Percentiles rank a stretch among this genome's conserved stretches.
phyloP scores from a whole-genome alignment of 2,888 invertebrate genomes.

The Andricus curvator region DNA sequence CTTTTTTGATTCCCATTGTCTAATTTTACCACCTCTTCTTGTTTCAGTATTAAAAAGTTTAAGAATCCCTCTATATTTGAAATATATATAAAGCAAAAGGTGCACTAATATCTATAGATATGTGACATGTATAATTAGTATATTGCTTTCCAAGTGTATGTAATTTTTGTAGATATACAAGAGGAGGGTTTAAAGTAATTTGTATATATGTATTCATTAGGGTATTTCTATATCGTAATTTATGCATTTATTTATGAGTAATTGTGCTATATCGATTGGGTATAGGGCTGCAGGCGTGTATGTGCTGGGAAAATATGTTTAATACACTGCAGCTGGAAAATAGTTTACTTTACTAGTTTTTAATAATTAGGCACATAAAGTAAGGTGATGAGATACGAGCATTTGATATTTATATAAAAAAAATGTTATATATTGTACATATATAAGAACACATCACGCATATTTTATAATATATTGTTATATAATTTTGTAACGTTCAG shows the following conservation, averaged over 20 bases:
- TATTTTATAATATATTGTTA: too few species aligned
- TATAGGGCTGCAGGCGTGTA: background rate
- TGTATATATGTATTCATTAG: conserved; percentile 2
- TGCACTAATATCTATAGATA: too few species aligned
- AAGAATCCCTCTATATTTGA: too few species aligned
- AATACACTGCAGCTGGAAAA: background rate
- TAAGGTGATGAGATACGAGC: too few species aligned
- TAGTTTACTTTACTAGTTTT: background rate
- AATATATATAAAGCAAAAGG: too few species aligned
- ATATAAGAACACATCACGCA: too few species aligned
- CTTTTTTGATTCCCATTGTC: background rate
- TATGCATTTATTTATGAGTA: background rate
- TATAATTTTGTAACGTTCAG: too few species aligned
- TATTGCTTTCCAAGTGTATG: conserved; percentile 7
- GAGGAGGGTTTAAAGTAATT: background rate
- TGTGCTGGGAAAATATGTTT: background rate
- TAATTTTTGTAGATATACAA: conserved; percentile 21
- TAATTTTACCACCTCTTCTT: too few species aligned
- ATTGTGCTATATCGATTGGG: background rate
- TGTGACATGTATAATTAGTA: background rate
- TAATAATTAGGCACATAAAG: background rate
- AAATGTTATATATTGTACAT: too few species aligned
- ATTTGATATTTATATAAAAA: too few species aligned
- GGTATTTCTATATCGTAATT: background rate
- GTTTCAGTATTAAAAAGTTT: too few species aligned